Evolutionary conservation across 2,797 vertebrate species (phyloP), one percentile per base, ranked within the genome.

Genomic region (Brachyrhaphis roseni): DNA sequence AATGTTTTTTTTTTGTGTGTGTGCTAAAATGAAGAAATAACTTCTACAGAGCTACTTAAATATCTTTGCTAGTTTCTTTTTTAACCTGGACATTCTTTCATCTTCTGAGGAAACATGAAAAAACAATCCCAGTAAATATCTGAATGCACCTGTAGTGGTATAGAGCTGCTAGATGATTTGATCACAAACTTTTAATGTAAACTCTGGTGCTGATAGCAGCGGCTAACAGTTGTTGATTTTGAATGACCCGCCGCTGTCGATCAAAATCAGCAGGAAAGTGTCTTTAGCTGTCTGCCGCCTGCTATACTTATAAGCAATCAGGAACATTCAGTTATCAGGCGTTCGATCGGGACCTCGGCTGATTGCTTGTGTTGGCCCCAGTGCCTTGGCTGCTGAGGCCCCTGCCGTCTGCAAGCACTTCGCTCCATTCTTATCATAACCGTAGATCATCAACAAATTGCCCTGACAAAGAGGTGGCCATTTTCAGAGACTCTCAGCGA

Each of bases 281-380:
- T 89, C 83, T 89, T 90, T 82, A 90, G 89, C 12, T 46, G 86
- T 73, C 55, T 8, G 77, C 74, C 45, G 79, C 89, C 89, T 49
- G 79, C 76, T 91, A 71, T 82, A 86, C 90, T 89, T 88, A 90
- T 70, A 85, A 91, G 92, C 90, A 95, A 94, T 95, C 94, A 95
- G 86, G 74, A 82, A 78, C 79, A 77, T 85, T 84, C 82, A 77
- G 77, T 76, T 94, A 94, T 94, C 92, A 82, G 82, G 57, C 78
- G 75, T 88, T 92, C 87, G 80, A 95, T 95, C 94, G 89, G 84
- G 74, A 87, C 90, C 83, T 62, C 1, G 34, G 82, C 45, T 93
- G 92, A 94, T 94, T 94, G 90, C 88, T 72, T 75, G 10, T 87
- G 88, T 92, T 91, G 85, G 88, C 83, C 89, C 77, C 0, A 74